phyloP scores from a whole-genome alignment of 2,113 vertebrate species.

The Telmatochromis brichardi region DNA sequence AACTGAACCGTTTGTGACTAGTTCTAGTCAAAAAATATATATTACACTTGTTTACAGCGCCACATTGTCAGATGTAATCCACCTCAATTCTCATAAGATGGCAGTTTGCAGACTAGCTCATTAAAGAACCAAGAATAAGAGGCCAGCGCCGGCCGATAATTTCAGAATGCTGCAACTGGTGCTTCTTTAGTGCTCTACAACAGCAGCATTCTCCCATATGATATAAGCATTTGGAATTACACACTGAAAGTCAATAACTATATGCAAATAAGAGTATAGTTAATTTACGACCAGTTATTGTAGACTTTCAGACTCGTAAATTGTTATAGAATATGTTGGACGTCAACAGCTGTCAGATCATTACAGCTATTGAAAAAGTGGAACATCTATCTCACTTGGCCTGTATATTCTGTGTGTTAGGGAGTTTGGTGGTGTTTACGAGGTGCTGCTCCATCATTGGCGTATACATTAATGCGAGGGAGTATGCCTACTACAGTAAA shows the following conservation, averaged over 20 bases:
- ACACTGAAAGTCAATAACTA: background rate
- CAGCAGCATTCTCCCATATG: background rate
- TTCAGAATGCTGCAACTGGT: background rate
- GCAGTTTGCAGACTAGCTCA: background rate
- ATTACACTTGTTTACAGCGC: background rate
- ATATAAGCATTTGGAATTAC: background rate
- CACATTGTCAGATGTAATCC: background rate
- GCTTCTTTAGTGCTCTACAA: background rate
- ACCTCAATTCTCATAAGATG: background rate
- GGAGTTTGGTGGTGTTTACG: background rate
- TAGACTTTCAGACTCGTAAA: background rate
- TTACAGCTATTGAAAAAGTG: background rate
- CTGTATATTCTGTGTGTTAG: background rate
- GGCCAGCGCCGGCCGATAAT: accelerated
- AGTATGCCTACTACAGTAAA: background rate
- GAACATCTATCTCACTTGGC: background rate
- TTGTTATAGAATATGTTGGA: background rate
- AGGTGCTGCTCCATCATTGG: background rate
- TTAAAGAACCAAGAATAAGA: background rate
- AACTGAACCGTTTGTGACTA: background rate
- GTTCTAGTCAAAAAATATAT: background rate
- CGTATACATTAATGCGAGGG: background rate
- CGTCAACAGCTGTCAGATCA: background rate
- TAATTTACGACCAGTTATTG: background rate
- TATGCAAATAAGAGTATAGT: background rate